Conservation (phyloP, 2,888 invertebrate genomes). For the Homarus gammarus region DNA sequence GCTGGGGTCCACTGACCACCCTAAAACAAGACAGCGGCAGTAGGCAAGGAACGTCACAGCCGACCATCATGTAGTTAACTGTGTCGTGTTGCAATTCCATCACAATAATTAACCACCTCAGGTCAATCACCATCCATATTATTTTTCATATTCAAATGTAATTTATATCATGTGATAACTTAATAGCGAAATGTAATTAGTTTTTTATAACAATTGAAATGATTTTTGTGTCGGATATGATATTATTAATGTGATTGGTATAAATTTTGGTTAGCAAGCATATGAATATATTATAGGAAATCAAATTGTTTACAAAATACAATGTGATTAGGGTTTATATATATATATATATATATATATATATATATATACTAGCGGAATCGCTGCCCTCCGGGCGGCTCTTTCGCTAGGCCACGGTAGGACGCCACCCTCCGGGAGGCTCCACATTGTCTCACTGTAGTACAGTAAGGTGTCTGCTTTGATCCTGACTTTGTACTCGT, state of each 20-base stretch:
- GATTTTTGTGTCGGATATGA: neutral
- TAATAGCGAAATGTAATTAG: neutral
- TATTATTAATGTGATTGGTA: neutral
- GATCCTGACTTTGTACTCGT: too few species aligned
- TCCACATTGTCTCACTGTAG: too few species aligned
- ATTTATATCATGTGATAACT: constrained; percentile 4
- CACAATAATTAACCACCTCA: neutral
- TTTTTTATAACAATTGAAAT: neutral
- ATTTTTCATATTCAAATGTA: constrained; percentile 6
- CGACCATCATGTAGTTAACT: neutral
- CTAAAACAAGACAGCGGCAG: too few species aligned
- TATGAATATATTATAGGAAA: neutral
- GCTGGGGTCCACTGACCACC: too few species aligned
- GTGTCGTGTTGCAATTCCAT: neutral
- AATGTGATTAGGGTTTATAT: too few species aligned
- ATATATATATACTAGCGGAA: too few species aligned
- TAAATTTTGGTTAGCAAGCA: neutral
- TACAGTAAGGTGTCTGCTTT: too few species aligned
- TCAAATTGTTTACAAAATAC: too few species aligned
- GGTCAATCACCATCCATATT: neutral
- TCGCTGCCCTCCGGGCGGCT: too few species aligned
- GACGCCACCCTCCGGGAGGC: too few species aligned
- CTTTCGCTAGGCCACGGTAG: too few species aligned
- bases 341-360: too few species aligned
- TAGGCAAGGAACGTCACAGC: neutral